These are phyloP conservation scores for Cephus spinipes DNA, from an alignment of 2,888 invertebrate species.

Conservation along the genomic window DNA sequence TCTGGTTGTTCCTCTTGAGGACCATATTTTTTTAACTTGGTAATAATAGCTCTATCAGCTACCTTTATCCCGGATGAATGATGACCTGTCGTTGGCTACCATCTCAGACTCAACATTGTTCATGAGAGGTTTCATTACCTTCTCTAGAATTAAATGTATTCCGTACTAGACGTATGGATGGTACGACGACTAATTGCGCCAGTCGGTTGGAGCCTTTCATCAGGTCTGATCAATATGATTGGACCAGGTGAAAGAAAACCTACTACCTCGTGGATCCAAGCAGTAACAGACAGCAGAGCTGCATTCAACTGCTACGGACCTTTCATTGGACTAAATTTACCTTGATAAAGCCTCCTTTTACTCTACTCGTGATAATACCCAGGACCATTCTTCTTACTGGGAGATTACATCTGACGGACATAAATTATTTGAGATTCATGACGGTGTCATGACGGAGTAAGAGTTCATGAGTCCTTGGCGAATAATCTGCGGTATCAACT, in stretches of 20 bases:
- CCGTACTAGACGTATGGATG: background rate
- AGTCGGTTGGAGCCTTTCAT: background rate
- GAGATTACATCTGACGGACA: background rate
- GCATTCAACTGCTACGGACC: background rate
- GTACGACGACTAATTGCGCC: background rate
- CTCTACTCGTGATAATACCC: background rate
- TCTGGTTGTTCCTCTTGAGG: background rate
- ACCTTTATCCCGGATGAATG: background rate
- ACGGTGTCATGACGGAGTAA: background rate
- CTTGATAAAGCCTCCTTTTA: background rate
- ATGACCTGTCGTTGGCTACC: background rate
- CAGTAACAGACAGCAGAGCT: background rate
- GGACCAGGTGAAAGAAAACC: background rate
- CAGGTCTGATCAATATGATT: background rate
- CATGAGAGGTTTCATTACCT: background rate
- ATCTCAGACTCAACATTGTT: background rate
- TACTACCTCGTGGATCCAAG: background rate
- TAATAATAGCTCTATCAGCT: conserved; percentile 13
- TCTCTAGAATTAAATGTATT: background rate
- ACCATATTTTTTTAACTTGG: background rate
- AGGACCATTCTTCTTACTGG: background rate
- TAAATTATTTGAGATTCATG: background rate
- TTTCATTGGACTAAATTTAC: background rate
- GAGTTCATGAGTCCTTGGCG: background rate
- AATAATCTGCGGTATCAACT: background rate